Percentiles rank a stretch among this genome's conserved stretches.
Evolutionary conservation across 2,888 invertebrate genomes (phyloP).

Genomic region (Tenthredo distinguenda): DNA sequence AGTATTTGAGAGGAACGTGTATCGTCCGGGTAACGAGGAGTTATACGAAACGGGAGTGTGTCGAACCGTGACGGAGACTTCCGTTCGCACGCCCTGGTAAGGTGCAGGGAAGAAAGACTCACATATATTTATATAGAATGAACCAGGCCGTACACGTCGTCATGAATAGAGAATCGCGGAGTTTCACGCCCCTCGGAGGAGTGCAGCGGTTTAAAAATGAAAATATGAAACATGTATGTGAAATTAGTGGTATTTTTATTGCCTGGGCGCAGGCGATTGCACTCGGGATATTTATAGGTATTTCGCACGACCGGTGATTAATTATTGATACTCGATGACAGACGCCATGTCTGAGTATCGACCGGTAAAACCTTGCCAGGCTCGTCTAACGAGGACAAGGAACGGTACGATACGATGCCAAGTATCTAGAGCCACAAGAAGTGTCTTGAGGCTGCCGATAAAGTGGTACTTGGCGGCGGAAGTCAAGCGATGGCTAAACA

Average conservation of each 20-base stretch:
- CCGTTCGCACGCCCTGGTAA: slow-evolving; percentile 75
- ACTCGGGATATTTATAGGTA: not conserved
- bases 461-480: slow-evolving; percentile 68
- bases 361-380: not conserved
- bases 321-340: not conserved
- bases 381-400: slow-evolving; percentile 8
- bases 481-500: slow-evolving; percentile 74
- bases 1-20: not conserved
- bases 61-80: slow-evolving; percentile 74
- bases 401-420: not conserved
- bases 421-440: slow-evolving; percentile 13
- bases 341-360: not conserved
- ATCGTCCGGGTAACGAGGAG: slow-evolving; percentile 13
- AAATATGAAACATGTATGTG: not conserved
- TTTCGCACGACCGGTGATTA: not conserved
- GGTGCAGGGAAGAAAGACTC: not conserved
- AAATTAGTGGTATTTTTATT: not conserved
- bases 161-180: not conserved
- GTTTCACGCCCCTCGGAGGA: not conserved
- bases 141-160: not conserved
- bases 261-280: too few species aligned
- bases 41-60: slow-evolving; percentile 62
- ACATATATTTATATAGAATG: not conserved
- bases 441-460: slow-evolving; percentile 42
- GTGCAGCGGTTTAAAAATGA: not conserved